Base-by-base conservation (phyloP, 2,113 vertebrate species). In the Neogobius melanostomus region DNA sequence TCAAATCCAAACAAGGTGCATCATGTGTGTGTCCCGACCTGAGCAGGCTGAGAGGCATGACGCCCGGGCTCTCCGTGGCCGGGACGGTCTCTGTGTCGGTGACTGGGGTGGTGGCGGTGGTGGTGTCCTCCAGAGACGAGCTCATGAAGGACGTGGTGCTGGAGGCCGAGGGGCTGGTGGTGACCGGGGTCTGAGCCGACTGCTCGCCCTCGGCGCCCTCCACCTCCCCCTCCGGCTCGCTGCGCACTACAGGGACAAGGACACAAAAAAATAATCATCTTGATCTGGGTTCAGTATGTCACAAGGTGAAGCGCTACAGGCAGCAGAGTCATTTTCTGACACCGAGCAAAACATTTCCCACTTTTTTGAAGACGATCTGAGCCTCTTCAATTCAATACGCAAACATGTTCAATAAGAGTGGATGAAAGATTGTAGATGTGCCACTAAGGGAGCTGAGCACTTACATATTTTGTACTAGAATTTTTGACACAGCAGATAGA, bases 101-200 rank as follows among this genome's bases (percentile, higher is more conserved):
- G 65, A 99, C 96, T 0, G 98, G 98, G 0, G 98, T 99, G 52
- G 98, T 99, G 51, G 98, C 97, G 0, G 97, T 99, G 69, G 98
- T 99, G 43, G 98, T 99, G 77, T 99, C 98, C 79, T 99, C 98
- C 77, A 99, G 87, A 0, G 98, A 99, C 77, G 96, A 98, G 88
- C 98, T 99, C 97, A 99, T 99, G 87, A 99, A 99, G 68, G 97
- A 99, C 0, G 98, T 99, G 3, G 96, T 99, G 90, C 98, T 99
- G 10, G 98, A 99, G 61, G 96, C 97, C 0, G 98, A 99, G 6
- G 98, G 97, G 83, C 97, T 99, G 50, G 97, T 99, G 64, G 98
- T 99, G 72, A 99, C 93, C 0, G 98, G 98, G 0, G 98, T 99
- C 74, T 99, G 98, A 7, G 96, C 95, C 88, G 95, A 88, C 81